Percentiles rank a stretch among this genome's conserved stretches.
phyloP scores from a whole-genome alignment of 1,140 invertebrate species.

The Penaeus chinensis region DNA sequence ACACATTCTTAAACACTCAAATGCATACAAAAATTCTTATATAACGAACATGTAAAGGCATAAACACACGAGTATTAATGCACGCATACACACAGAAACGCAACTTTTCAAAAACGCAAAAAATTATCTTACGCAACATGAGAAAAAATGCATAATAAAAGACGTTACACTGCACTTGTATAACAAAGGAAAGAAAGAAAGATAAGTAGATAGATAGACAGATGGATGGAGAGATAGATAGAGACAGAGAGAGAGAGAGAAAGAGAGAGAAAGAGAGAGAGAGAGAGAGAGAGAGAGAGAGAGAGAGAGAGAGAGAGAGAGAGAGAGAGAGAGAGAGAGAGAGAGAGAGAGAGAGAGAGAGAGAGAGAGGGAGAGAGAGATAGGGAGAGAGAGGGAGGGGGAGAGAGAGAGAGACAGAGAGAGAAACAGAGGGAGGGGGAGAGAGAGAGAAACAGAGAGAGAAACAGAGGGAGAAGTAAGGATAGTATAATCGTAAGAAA shows the following conservation, averaged over 20 bases:
- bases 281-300: slow-evolving; percentile 43
- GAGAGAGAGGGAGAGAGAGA: no score
- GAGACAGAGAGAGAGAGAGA: slow-evolving; percentile 35
- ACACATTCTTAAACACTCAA: neutral
- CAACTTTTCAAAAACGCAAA: neutral
- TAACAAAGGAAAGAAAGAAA: neutral
- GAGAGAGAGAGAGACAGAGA: neutral
- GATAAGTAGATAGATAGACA: slow-evolving; percentile 20
- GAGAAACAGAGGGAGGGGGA: neutral
- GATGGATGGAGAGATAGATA: slow-evolving; percentile 15
- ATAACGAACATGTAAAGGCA: neutral
- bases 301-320: neutral
- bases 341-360: no score
- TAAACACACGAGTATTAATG: neutral
- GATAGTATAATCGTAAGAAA: no score
- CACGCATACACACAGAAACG: neutral
- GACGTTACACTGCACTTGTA: no score
- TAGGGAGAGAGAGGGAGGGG: no score
- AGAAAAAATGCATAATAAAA: no score
- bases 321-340: neutral
- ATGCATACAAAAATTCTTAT: neutral
- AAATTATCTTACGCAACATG: no score
- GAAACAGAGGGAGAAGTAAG: no score
- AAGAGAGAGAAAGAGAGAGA: slow-evolving; percentile 42
- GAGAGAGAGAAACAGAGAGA: no score